Base-by-base conservation (phyloP, 2,888 invertebrate genomes). In the Nemapogon koenigi region DNA sequence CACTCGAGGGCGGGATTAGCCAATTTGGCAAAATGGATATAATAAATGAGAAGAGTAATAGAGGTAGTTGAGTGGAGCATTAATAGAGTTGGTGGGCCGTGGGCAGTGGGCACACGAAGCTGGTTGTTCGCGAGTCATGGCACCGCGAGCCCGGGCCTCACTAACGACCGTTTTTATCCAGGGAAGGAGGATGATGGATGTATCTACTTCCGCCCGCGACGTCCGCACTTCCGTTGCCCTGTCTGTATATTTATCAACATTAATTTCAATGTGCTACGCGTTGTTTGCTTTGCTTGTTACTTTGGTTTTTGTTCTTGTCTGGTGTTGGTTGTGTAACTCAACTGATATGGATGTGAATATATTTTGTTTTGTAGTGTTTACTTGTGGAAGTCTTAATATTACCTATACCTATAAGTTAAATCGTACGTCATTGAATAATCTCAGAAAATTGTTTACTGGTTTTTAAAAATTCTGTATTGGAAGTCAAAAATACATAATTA, bases 161-260 rank as follows among this genome's bases (percentile, higher is more conserved):
- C 71, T 78, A 78, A 78, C 75, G 76, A 78, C 72, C 73, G 76
- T 78, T 78, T 78, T 78, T 76, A 73, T 69, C 67, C 71, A 63
- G 64, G 71, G 66, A 71, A 70, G 70, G 69, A 61, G 70, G 71
- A 78, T 78, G 76, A 78, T 75, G 70, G 71, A 78, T 76, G 70
- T 59, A 51, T 53, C 57, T 58, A 62, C 72, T 73, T 73, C 70
- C 72, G 67, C 63, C 62, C 64, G 62, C 64, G 64, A 63, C 66
- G 63, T 62, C 70, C 67, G 62, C 66, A 64, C 66, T 61, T 61
- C 66, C 61, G 59, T 53, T 52, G 55, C 56, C 58, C 59, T 64
- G 63, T 60, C 60, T 65, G 64, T 68, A 57, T 71, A 71, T 75
- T 75, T 72, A 75, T 72, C 69, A 73, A 70, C 68, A 69, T 72